Conservation (phyloP, 2,888 invertebrate genomes). For the Abrostola triplasia region DNA sequence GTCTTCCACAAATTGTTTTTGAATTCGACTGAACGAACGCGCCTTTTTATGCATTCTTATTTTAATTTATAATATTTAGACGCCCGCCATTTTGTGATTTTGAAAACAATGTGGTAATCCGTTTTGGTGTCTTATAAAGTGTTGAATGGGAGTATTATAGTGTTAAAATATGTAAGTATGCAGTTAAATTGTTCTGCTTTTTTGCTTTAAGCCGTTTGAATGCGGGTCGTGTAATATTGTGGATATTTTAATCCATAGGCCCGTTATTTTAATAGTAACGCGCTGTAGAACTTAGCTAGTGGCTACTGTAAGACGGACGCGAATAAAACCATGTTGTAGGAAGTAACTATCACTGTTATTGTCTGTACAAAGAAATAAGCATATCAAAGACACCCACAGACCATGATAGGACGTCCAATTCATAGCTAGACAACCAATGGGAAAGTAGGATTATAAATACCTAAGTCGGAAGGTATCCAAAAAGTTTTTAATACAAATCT, state of each 20-base stretch:
- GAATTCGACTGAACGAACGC: background rate
- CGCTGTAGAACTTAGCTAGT: no score
- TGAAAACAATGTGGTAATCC: background rate
- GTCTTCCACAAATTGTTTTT: constrained; percentile 3
- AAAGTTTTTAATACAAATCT: constrained; percentile 16
- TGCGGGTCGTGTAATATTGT: constrained; percentile 1
- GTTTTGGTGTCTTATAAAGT: background rate
- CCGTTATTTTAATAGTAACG: background rate
- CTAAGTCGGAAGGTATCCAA: background rate
- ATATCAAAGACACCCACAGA: background rate
- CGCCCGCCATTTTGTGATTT: background rate
- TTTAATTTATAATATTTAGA: background rate
- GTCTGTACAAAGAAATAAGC: background rate
- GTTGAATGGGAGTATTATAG: constrained; percentile 2
- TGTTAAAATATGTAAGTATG: constrained; percentile 1
- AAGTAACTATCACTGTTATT: no score
- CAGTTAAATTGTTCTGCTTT: background rate
- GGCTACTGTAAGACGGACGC: no score
- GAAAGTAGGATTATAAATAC: background rate
- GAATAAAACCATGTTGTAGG: no score
- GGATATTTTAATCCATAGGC: background rate
- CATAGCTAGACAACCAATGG: background rate
- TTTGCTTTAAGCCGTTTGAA: background rate
- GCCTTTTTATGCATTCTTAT: no score
- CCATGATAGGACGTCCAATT: background rate